A percentile compares a stretch with the other conserved stretches of the same genome.
Evolutionary conservation across 2,113 vertebrate species (phyloP).

Genomic region (Erpornis zantholeuca): DNA sequence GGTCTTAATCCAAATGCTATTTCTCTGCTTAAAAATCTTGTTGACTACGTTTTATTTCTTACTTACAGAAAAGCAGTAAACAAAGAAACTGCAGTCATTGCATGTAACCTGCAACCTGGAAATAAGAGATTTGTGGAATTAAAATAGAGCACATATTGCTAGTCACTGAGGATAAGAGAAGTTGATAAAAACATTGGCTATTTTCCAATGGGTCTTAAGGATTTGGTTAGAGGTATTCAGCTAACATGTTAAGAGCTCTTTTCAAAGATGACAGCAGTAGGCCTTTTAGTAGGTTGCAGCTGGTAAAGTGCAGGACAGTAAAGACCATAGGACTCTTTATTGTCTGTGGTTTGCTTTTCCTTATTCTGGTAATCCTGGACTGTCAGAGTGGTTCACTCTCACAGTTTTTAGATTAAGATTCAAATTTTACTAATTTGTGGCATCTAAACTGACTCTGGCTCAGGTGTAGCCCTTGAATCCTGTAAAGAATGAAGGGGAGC

Average conservation of each 20-base stretch:
- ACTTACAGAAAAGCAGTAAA: not conserved
- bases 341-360: not conserved
- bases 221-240: not conserved
- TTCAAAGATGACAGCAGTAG: not conserved
- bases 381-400: not conserved
- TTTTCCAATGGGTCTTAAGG: not conserved
- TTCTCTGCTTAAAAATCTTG: not conserved
- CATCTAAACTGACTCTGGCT: not conserved
- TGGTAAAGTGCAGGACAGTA: not conserved
- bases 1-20: not conserved
- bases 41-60: not conserved
- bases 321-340: not conserved
- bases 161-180: not conserved
- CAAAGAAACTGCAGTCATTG: not conserved
- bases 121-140: not conserved
- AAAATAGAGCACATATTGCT: not conserved
- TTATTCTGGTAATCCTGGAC: not conserved
- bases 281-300: not conserved
- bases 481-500: not conserved
- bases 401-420: not conserved
- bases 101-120: not conserved
- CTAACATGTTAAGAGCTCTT: not conserved
- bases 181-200: not conserved
- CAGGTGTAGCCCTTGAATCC: not conserved
- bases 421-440: not conserved